Percentiles rank a stretch among this genome's conserved stretches.
These are phyloP conservation scores for Idaea dimidiata DNA, from an alignment of 2,888 invertebrate species.

Conservation along the genomic window DNA sequence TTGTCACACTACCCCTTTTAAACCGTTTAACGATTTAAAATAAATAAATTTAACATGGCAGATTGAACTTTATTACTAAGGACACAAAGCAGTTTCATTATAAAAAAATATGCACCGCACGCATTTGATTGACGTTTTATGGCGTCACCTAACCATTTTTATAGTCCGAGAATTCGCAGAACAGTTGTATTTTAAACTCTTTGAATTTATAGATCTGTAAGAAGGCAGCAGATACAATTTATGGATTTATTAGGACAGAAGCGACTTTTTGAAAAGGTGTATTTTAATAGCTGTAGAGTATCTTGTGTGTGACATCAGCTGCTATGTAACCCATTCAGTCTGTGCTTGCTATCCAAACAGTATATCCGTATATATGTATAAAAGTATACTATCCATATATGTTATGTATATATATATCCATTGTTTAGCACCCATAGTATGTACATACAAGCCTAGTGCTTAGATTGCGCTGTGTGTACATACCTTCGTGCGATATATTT, in stretches of 20 bases:
- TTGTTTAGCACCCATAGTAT: too few species aligned
- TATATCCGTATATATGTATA: too few species aligned
- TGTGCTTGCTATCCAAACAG: too few species aligned
- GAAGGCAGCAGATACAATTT: slow-evolving; percentile 1
- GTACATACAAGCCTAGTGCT: too few species aligned
- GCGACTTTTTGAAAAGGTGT: not conserved
- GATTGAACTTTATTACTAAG: slow-evolving; percentile 25
- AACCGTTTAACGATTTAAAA: slow-evolving; percentile 19
- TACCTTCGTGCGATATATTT: too few species aligned
- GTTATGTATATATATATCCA: too few species aligned
- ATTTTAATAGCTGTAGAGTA: not conserved
- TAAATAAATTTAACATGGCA: slow-evolving; percentile 8
- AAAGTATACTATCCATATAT: too few species aligned
- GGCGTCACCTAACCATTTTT: slow-evolving; percentile 58
- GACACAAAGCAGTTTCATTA: not conserved
- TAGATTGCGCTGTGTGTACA: too few species aligned
- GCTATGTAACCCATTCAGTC: not conserved
- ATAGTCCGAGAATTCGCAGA: slow-evolving; percentile 69
- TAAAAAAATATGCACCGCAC: slow-evolving; percentile 34
- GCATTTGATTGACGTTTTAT: slow-evolving; percentile 66
- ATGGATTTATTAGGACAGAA: not conserved
- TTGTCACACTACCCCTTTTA: slow-evolving; percentile 52
- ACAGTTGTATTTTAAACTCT: slow-evolving; percentile 37
- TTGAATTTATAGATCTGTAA: not conserved
- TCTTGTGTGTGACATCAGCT: not conserved